Conservation (phyloP, 1,140 invertebrate genomes). For the Pachypeltis micranthus region DNA sequence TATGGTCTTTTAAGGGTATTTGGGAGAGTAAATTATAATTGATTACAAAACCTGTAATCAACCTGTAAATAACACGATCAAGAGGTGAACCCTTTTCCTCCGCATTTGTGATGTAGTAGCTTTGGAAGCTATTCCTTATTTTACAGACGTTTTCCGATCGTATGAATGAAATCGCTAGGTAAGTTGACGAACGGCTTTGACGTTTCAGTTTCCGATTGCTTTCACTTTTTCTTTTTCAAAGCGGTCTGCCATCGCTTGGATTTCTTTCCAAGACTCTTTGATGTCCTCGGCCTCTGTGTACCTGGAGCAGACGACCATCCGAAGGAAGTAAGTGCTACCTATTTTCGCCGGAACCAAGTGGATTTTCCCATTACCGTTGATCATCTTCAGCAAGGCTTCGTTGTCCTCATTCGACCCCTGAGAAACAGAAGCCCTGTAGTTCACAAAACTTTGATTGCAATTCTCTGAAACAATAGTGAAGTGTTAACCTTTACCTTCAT, state of each 20-base stretch:
- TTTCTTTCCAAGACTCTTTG: slow-evolving; percentile 73
- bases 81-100: too few relatives aligned
- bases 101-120: too few relatives aligned
- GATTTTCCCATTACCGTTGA: slow-evolving; percentile 86
- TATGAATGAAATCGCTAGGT: not conserved
- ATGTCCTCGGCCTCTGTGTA: slow-evolving; percentile 74
- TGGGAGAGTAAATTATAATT: too few relatives aligned
- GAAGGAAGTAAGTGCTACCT: slow-evolving; percentile 68
- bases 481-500: slow-evolving; percentile 50
- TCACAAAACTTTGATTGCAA: not conserved
- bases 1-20: too few relatives aligned
- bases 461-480: not conserved
- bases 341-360: slow-evolving; percentile 89
- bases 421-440: slow-evolving; percentile 27
- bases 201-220: too few relatives aligned
- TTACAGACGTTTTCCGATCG: too few relatives aligned
- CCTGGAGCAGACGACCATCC: slow-evolving; percentile 82
- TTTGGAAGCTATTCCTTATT: too few relatives aligned
- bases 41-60: too few relatives aligned
- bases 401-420: slow-evolving; percentile 70
- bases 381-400: slow-evolving; percentile 67
- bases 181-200: not conserved
- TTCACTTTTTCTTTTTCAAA: not conserved
- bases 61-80: too few relatives aligned
- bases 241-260: slow-evolving; percentile 50